Evolutionary conservation across 2,113 vertebrate species (phyloP).

Genomic region (Melanerpes aurifrons): DNA sequence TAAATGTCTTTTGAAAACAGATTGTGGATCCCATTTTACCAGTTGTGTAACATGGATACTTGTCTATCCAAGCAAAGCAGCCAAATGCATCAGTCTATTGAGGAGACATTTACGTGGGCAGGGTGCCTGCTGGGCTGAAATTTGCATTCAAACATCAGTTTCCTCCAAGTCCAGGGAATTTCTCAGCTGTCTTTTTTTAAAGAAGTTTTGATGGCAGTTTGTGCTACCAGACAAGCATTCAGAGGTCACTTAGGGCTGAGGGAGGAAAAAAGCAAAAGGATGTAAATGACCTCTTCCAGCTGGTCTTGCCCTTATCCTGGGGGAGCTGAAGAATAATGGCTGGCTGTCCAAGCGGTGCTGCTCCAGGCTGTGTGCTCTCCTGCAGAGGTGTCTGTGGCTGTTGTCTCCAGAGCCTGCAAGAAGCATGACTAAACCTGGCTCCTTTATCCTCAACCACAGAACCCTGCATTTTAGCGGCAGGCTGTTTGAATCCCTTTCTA

Average conservation of each 20-base stretch:
- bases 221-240: not conserved
- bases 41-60: not conserved
- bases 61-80: slow-evolving; percentile 47
- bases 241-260: not conserved
- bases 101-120: not conserved
- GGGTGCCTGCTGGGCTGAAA: slow-evolving; percentile 18
- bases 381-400: not conserved
- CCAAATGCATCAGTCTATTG: not conserved
- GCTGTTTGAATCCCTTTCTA: not conserved
- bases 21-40: not conserved
- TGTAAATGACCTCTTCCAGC: not conserved
- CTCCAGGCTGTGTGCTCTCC: not conserved
- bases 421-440: not conserved
- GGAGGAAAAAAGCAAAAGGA: not conserved
- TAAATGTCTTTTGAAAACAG: slow-evolving; percentile 29
- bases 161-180: not conserved
- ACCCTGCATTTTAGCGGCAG: not conserved
- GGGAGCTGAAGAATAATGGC: not conserved
- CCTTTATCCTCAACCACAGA: not conserved
- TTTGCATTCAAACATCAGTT: not conserved
- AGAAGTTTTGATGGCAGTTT: not conserved
- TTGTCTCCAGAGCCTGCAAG: not conserved
- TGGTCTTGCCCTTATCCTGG: not conserved
- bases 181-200: not conserved
- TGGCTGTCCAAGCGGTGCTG: not conserved